Conservation (phyloP, 1,140 invertebrate genomes). For the Pinna nobilis region DNA sequence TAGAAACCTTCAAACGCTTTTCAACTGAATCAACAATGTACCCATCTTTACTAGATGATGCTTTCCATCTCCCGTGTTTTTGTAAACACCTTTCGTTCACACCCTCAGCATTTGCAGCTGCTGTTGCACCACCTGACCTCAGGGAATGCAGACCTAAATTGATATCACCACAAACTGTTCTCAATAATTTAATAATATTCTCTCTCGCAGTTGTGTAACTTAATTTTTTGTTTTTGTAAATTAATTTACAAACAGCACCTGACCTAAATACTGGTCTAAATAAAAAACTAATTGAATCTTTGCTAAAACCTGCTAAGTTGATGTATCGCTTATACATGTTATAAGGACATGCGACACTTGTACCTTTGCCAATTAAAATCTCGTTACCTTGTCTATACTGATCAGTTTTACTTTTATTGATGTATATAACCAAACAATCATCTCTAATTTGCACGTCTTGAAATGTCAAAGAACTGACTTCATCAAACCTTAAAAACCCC, state of each 20-base stretch:
- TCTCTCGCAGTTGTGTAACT: constrained; percentile 36
- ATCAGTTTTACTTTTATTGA: too few species aligned
- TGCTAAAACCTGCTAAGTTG: background rate
- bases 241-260: constrained; percentile 17
- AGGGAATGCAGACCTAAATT: constrained; percentile 32
- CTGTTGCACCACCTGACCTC: constrained; percentile 23
- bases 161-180: background rate
- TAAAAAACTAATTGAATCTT: constrained; percentile 19
- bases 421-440: too few species aligned
- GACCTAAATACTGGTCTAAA: constrained; percentile 42
- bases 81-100: constrained; percentile 16
- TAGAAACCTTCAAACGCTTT: constrained; percentile 1
- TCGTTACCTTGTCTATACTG: constrained; percentile 44
- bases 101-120: constrained; percentile 1
- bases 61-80: constrained; percentile 29
- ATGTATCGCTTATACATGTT: constrained; percentile 42
- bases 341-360: constrained; percentile 39
- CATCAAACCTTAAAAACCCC: constrained; percentile 30
- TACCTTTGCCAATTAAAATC: constrained; percentile 41
- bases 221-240: constrained; percentile 36
- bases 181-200: constrained; percentile 8
- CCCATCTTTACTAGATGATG: constrained; percentile 20
- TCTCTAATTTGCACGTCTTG: too few species aligned
- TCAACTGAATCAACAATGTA: constrained; percentile 28
- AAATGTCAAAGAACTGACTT: too few species aligned